Conservation (phyloP, 2,888 invertebrate species). For the Oegoconia quadripuncta region DNA sequence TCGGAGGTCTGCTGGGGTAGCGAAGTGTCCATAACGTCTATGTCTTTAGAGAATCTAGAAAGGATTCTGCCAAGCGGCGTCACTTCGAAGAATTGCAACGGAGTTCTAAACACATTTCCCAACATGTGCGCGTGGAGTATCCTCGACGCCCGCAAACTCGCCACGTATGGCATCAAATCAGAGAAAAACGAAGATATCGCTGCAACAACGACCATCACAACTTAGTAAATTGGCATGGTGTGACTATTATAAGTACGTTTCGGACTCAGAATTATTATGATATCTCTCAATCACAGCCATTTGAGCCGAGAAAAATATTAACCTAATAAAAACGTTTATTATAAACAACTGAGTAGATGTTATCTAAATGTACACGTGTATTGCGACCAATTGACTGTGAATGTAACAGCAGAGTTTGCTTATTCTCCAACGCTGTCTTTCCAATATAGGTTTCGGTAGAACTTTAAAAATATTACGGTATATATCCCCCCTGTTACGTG, state of each 20-base stretch:
- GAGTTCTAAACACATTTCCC: slow-evolving; percentile 81
- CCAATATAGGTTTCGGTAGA: too few species aligned
- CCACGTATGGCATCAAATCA: slow-evolving; percentile 84
- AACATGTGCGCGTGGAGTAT: slow-evolving; percentile 80
- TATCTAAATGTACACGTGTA: too few species aligned
- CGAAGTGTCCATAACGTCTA: slow-evolving; percentile 84
- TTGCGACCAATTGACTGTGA: too few species aligned
- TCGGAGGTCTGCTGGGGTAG: slow-evolving; percentile 83
- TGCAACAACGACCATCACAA: slow-evolving; percentile 76
- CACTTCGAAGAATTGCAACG: slow-evolving; percentile 88
- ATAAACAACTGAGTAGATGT: too few species aligned
- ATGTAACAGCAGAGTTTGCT: too few species aligned
- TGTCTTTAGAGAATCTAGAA: slow-evolving; percentile 86
- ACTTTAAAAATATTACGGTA: not conserved
- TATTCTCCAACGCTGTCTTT: too few species aligned
- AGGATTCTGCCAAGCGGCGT: slow-evolving; percentile 88
- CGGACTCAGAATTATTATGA: too few species aligned
- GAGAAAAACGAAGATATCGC: slow-evolving; percentile 82
- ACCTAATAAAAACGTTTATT: too few species aligned
- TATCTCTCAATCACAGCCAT: too few species aligned
- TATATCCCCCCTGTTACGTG: not conserved
- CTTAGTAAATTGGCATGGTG: not conserved
- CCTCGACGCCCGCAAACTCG: slow-evolving; percentile 83
- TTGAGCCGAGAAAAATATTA: too few species aligned
- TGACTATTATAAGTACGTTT: too few species aligned